These are phyloP conservation scores for Drosophila koepferae DNA, from an alignment of 2,888 invertebrate species.

Conservation along the genomic window DNA sequence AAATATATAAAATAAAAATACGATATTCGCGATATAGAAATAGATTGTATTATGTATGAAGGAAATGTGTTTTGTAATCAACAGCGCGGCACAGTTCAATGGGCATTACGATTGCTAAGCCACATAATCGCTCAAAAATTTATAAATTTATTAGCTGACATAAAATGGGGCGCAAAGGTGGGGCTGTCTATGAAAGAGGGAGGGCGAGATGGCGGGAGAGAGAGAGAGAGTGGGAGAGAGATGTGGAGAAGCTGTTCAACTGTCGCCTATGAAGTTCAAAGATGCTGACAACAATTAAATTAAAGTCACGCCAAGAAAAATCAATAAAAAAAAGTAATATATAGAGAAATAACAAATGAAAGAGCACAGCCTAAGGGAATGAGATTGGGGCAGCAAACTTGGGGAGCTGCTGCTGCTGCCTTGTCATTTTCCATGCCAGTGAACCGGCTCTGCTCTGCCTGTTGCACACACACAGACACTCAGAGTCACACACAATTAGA, in stretches of 20 bases:
- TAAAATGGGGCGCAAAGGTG: constrained; percentile 4
- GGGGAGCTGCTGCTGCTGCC: constrained; percentile 23
- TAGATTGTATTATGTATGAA: constrained; percentile 11
- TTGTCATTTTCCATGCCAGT: constrained; percentile 73
- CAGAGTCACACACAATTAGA: constrained; percentile 43
- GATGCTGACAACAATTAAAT: constrained; percentile 81
- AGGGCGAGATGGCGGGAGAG: not conserved
- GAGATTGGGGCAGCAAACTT: constrained; percentile 1
- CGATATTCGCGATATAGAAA: constrained; percentile 30
- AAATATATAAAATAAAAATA: not conserved
- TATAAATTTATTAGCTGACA: constrained; percentile 71
- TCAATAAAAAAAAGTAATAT: constrained; percentile 58
- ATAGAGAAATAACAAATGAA: constrained; percentile 26
- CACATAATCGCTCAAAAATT: constrained; percentile 73
- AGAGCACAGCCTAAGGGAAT: constrained; percentile 25
- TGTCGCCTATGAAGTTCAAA: constrained; percentile 64
- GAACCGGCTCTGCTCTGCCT: constrained; percentile 56
- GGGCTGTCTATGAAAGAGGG: not conserved
- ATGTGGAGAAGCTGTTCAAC: not conserved
- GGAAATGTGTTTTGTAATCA: constrained; percentile 65
- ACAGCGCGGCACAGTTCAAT: constrained; percentile 66
- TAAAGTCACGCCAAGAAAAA: constrained; percentile 71
- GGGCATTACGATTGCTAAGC: constrained; percentile 52
- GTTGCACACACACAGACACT: constrained; percentile 43
- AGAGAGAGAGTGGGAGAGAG: not conserved